Base-by-base conservation (phyloP, 2,113 vertebrate genomes). In the Thunnus thynnus region DNA sequence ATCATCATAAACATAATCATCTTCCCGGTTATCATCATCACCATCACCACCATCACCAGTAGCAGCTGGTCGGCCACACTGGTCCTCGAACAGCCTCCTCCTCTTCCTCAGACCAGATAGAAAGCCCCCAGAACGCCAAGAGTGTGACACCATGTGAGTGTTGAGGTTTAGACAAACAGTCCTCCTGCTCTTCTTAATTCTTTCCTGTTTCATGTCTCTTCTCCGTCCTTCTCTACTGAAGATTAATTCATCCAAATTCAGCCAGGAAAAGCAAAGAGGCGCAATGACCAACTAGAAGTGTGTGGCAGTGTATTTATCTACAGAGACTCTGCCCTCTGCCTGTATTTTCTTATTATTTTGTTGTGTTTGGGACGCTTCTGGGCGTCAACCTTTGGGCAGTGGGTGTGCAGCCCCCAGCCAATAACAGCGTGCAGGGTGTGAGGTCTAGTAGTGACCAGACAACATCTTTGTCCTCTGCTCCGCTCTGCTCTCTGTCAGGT, bases 91-190 rank as follows among this genome's bases (percentile, higher is more conserved):
- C 20, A 82, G 10, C 88, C 87, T 22, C 94, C 94, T 84, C 94
- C 93, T 57, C 85, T 93, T 58, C 94, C 94, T 77, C 90, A 92
- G 48, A 93, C 94, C 30, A 91, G 94, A 60, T 94, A 86, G 63
- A 93, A 81, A 20, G 54, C 0, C 2, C 58, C 77, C 20, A 81
- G 3, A 56, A 13, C 20, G 1, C 58, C 13, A 0, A 32, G 32
- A 48, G 36, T 10, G 6, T 83, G 73, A 88, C 30, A 2, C 0
- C 32, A 20, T 0, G 48, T 25, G 47, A 67, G 52, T 41, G 60
- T 8, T 6, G 32, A 9, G n/a, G 50, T 47, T 57, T 0, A 16
- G 18, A 16, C 1, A 1, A 22, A 16, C n/a, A 8, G 5, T 13
- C 41, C 17, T n/a, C 32, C 32, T 32, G 32, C 32, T 13, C 16